Base-by-base conservation (phyloP, 2,113 vertebrate species). In the Carassius auratus region DNA sequence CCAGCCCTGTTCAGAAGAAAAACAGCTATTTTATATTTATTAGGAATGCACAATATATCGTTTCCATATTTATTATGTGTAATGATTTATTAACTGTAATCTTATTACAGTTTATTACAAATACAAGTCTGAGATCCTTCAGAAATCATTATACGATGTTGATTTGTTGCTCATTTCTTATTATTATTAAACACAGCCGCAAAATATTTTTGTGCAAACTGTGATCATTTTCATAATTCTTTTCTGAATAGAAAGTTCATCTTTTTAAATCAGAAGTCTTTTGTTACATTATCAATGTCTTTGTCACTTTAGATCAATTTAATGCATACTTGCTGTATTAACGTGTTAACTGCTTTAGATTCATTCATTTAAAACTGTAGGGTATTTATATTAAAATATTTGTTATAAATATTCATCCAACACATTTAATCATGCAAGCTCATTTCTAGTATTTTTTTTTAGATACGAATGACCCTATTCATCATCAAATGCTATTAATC, bases 1-100 rank as follows among this genome's bases (percentile, higher is more conserved):
- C 98, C 88, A 99, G 93, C 42, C 98, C 98, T 99, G 87, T 61
- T 21, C 7, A 77, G 12, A 7, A 12, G 9, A 33, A 33, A 55
- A 8, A 75, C 4, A 23, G 13, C 26, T 30, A 33, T 33, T 66
- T 14, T 30, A 30, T 6, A 66, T 9, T 36, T 38, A 38, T 69
- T 69, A 69, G 33, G 33, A 38, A 69, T 38, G 15, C 8, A 38
- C 15, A 69, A 19, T 17, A 33, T 19, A 9, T 36, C 1, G 8
- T 33, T 69, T 19, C 15, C 66, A 36, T 69, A 69, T 69, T 36
- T 17, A 36, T 69, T 38, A 69, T 38, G 33, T 19, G 8, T 19
- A 4, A 17, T 33, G 1, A 36, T 12, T 64, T 26, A 21, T 21
- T 71, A 38, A 3, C 3, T 48, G 42, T 2, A 45, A 45, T 42